Conservation (phyloP, 2,888 invertebrate species). For the Agrotis puta region DNA sequence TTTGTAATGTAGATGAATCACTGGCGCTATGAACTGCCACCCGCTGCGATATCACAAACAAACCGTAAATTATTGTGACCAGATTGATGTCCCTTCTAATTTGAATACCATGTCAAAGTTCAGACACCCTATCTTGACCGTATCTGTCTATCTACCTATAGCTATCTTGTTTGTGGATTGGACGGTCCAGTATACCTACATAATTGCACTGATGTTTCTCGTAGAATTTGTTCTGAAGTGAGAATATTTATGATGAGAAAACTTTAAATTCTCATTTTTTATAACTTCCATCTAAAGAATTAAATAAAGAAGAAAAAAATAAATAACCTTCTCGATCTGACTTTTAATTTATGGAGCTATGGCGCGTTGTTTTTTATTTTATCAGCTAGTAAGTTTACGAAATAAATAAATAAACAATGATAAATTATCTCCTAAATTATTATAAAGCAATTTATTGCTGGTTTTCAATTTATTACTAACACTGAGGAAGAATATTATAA, state of each 20-base stretch:
- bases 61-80: slow-evolving; percentile 53
- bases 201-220: background rate
- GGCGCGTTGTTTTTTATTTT: slow-evolving; percentile 2
- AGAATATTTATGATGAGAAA: background rate
- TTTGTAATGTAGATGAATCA: slow-evolving; percentile 65
- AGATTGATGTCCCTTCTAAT: slow-evolving; percentile 44
- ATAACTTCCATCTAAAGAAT: background rate
- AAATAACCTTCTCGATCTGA: too few relatives aligned
- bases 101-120: slow-evolving; percentile 50
- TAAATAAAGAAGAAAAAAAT: background rate
- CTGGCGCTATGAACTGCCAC: slow-evolving; percentile 47
- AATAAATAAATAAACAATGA: slow-evolving; percentile 9
- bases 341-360: slow-evolving; percentile 3
- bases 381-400: background rate
- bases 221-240: background rate
- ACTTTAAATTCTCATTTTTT: background rate
- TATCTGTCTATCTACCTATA: slow-evolving; percentile 1
- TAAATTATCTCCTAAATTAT: slow-evolving; percentile 7
- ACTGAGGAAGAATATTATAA: background rate
- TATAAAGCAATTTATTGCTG: slow-evolving; percentile 9
- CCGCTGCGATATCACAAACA: slow-evolving; percentile 53
- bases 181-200: background rate
- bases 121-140: slow-evolving; percentile 20
- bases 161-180: background rate
- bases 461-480: background rate